A percentile compares a stretch with the other conserved stretches of the same genome.
Conservation (phyloP, 2,113 vertebrate species). For the Embiotoca jacksoni region DNA sequence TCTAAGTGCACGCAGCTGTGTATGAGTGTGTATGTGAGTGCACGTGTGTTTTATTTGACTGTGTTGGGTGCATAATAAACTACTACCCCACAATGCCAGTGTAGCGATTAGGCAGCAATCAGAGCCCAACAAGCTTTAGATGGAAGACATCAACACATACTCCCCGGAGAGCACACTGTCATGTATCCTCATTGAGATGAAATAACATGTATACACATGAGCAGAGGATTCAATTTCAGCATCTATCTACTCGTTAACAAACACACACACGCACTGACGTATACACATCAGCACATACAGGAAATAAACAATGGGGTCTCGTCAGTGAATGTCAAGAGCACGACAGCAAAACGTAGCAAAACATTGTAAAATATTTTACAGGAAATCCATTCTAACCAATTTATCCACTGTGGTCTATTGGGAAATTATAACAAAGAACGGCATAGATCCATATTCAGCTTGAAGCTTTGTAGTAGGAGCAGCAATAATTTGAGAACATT, state of each 20-base stretch:
- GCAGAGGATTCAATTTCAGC: background rate
- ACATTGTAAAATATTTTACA: conserved; percentile 21
- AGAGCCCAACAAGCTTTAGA: conserved; percentile 73
- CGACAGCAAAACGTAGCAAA: conserved; percentile 20
- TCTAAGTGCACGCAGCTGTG: conserved; percentile 43
- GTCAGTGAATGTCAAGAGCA: conserved; percentile 19
- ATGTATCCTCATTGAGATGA: conserved; percentile 34
- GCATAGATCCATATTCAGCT: conserved; percentile 18
- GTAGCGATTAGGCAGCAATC: conserved; percentile 77
- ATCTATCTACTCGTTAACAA: conserved; percentile 1
- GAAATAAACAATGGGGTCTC: background rate
- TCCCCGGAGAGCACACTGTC: conserved; percentile 37
- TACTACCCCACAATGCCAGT: conserved; percentile 51
- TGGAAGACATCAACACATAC: conserved; percentile 47
- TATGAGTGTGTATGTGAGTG: conserved; percentile 1
- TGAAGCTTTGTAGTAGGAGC: conserved; percentile 10
- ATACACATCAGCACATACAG: background rate
- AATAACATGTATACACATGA: conserved; percentile 24
- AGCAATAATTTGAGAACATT: conserved; percentile 6
- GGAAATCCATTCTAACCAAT: conserved; percentile 48
- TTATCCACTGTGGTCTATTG: conserved; percentile 16
- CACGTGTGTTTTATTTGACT: background rate
- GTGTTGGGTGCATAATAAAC: conserved; percentile 10
- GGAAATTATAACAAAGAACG: conserved; percentile 26
- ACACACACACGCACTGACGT: conserved; percentile 9